These are phyloP conservation scores for Cataglyphis hispanica DNA, from an alignment of 1,140 invertebrate genomes.

Conservation along the genomic window DNA sequence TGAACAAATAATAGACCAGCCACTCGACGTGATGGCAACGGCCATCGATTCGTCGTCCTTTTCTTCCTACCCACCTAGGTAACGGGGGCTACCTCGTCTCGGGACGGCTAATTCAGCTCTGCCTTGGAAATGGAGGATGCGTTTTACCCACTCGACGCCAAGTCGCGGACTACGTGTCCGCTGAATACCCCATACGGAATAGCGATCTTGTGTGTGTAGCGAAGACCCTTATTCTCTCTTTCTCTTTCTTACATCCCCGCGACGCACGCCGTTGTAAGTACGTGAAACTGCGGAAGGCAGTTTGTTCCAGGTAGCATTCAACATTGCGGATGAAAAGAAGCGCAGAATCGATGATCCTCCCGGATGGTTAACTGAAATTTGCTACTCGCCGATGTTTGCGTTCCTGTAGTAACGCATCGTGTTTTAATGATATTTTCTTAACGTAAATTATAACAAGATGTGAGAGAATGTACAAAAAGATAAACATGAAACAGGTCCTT, in stretches of 20 bases:
- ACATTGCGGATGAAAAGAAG: conserved; percentile 6
- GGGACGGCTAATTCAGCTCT: conserved; percentile 71
- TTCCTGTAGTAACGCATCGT: neutral
- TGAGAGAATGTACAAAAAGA: neutral
- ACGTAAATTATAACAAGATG: neutral
- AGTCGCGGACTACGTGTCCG: neutral
- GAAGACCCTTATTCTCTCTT: conserved; percentile 40
- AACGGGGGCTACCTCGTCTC: conserved; percentile 75
- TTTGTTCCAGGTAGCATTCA: conserved; percentile 52
- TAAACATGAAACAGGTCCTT: neutral
- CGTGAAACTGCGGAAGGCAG: conserved; percentile 12
- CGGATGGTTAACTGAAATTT: neutral
- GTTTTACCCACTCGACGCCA: neutral
- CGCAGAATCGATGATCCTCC: neutral
- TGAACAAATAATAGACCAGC: conserved; percentile 81
- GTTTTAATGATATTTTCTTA: neutral
- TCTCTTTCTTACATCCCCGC: conserved; percentile 9
- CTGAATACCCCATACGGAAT: conserved; percentile 43
- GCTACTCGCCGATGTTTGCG: neutral
- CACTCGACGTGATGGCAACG: conserved; percentile 74
- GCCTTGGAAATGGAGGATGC: conserved; percentile 62
- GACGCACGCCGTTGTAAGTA: conserved; percentile 12
- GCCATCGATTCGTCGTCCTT: conserved; percentile 67
- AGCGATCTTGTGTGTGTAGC: conserved; percentile 13
- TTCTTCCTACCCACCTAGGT: conserved; percentile 45